Conservation (phyloP, 2,888 invertebrate species). For the Amaurobius ferox region DNA sequence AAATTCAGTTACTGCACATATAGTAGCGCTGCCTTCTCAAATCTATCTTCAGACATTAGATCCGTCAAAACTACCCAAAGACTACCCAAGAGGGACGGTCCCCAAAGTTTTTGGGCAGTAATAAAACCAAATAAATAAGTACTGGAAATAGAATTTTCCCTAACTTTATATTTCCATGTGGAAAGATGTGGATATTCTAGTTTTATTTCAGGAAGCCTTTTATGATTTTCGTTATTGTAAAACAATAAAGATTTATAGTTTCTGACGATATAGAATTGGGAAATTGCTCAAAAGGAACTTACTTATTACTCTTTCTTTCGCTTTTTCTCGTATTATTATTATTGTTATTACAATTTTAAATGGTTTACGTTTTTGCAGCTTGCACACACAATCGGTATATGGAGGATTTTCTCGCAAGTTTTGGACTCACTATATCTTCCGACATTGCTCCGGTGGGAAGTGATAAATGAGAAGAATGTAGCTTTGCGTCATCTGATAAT, state of each 20-base stretch:
- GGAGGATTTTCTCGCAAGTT: not conserved
- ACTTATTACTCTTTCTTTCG: not conserved
- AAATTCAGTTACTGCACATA: too few species aligned
- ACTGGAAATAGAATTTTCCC: not conserved
- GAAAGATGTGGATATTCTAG: not conserved
- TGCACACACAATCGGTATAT: not conserved
- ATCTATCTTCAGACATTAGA: too few species aligned
- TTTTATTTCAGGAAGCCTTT: slow-evolving; percentile 1
- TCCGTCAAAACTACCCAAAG: too few species aligned
- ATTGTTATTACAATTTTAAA: not conserved
- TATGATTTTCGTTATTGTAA: not conserved
- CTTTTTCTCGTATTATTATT: not conserved
- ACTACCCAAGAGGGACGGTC: slow-evolving; percentile 46
- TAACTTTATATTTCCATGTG: not conserved
- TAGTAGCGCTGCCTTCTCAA: too few species aligned
- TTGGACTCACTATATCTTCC: not conserved
- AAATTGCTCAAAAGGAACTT: not conserved
- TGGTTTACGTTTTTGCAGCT: not conserved
- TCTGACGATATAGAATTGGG: not conserved
- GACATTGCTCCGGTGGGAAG: not conserved
- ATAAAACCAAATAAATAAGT: slow-evolving; percentile 9
- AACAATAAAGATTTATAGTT: slow-evolving; percentile 1
- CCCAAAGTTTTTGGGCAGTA: not conserved
- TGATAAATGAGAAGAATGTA: not conserved
- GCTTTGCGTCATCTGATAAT: not conserved